Conservation (phyloP, 2,797 vertebrate species). For the Pampus argenteus region DNA sequence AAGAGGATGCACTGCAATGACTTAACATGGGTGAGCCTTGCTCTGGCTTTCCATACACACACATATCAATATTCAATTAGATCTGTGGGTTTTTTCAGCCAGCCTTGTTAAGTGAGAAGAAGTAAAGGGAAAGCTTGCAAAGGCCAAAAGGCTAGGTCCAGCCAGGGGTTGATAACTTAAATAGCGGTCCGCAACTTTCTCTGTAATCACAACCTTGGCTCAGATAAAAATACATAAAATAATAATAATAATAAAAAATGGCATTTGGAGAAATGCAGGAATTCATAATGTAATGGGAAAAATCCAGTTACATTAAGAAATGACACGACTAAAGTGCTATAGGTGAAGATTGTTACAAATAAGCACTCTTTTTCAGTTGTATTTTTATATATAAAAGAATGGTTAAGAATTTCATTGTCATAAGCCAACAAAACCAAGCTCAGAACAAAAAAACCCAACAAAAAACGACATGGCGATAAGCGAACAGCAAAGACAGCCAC, state of each 20-base stretch:
- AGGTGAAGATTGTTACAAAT: slow-evolving; percentile 29
- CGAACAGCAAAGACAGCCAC: too few relatives aligned
- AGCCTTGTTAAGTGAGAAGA: slow-evolving; percentile 78
- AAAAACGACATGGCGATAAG: too few relatives aligned
- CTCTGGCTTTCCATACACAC: slow-evolving; percentile 66
- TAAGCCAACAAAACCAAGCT: too few relatives aligned
- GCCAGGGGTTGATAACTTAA: slow-evolving; percentile 60
- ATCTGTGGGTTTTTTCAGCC: slow-evolving; percentile 74
- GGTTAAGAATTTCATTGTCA: too few relatives aligned
- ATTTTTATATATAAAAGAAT: too few relatives aligned
- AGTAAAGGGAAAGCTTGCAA: slow-evolving; percentile 66
- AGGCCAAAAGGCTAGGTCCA: slow-evolving; percentile 70
- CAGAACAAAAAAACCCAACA: too few relatives aligned
- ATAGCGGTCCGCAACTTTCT: slow-evolving; percentile 58
- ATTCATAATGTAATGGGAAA: slow-evolving; percentile 31
- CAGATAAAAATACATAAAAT: too few relatives aligned
- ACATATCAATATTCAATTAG: slow-evolving; percentile 85
- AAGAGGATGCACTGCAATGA: slow-evolving; percentile 82
- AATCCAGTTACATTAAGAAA: slow-evolving; percentile 31
- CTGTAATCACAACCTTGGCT: slow-evolving; percentile 64
- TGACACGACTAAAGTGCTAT: slow-evolving; percentile 18
- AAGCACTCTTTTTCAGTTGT: too few relatives aligned
- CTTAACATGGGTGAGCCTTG: slow-evolving; percentile 72
- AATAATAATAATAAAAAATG: too few relatives aligned
- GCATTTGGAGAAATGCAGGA: slow-evolving; percentile 21